These are phyloP conservation scores for Mormyrops boulengeri DNA, from an alignment of 2,797 vertebrate genomes.

Conservation along the genomic window DNA sequence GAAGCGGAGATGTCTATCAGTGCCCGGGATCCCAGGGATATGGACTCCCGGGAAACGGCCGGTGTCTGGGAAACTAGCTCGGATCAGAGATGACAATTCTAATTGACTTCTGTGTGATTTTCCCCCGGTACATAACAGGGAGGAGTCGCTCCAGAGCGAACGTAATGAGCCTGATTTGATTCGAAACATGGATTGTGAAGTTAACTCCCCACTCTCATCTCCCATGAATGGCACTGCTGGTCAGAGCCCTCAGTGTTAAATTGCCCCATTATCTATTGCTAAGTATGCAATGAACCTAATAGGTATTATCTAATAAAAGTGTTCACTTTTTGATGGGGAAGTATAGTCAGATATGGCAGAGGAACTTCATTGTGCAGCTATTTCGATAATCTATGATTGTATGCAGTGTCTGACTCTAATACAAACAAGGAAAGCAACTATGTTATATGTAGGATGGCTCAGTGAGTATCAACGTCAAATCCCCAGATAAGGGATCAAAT, in stretches of 20 bases:
- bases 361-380: not conserved
- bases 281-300: not conserved
- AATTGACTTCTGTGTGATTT: conserved; percentile 67
- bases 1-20: conserved; percentile 44
- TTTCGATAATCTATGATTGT: not conserved
- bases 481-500: not conserved
- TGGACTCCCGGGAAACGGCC: conserved; percentile 65
- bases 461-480: not conserved
- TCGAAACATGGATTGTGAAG: not conserved
- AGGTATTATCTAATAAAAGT: not conserved
- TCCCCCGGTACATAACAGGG: conserved; percentile 35
- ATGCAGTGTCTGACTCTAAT: not conserved
- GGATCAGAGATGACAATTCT: conserved; percentile 73
- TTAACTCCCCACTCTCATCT: not conserved
- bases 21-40: conserved; percentile 51
- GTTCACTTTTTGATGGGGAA: not conserved
- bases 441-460: not conserved
- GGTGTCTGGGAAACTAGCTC: conserved; percentile 44
- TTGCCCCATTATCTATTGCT: not conserved
- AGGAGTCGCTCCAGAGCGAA: not conserved
- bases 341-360: not conserved
- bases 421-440: not conserved
- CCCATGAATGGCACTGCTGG: not conserved
- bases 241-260: not conserved
- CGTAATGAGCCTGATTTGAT: conserved; percentile 7